Evolutionary conservation across 2,113 vertebrate genomes (phyloP), one percentile per base, ranked within the genome.

Genomic region (Indicator maculatus): DNA sequence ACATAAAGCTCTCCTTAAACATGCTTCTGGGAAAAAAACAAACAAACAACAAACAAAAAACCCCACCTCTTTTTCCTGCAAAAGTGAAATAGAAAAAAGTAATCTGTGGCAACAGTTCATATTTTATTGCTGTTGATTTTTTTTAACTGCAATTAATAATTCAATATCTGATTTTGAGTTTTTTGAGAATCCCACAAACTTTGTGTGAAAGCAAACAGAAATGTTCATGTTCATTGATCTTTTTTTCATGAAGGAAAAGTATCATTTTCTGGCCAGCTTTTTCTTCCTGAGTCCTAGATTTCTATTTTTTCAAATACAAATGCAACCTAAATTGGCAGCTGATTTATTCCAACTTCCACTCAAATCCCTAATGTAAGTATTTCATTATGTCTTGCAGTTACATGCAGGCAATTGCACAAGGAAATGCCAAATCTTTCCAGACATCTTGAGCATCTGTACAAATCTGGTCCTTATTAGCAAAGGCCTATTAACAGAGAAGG

Each of bases 281-380:
- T 74, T 92, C 64, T 90, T 64, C 52, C 14, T 16, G 33, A 70
- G 28, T 56, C 41, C 9, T 52, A 55, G 78, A 74, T 50, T 71
- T 60, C 23, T 81, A 74, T 65, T 36, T 83, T 94, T 94, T 88
- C 61, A 92, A 75, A 91, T 33, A 39, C 27, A 88, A 89, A 78
- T 1, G 3, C 30, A 73, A n/a, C 18, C 27, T 65, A 76, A 90
- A 88, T 41, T 90, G 71, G 16, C 21, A 72, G 28, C 33, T 90
- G 75, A 80, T 69, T 83, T 88, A 71, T 86, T 93, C 36, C 58
- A 86, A 6, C 36, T 65, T 71, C 50, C 50, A 78, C 30, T 84
- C 58, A 84, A 61, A 74, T 75, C 44, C n/a, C 21, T 69, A 61
- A 56, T 28, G 24, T 56, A 91, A 77, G 47, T 75, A 26, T 80